phyloP scores from a whole-genome alignment of 2,113 vertebrate species.

The Dicrurus megarhynchus region DNA sequence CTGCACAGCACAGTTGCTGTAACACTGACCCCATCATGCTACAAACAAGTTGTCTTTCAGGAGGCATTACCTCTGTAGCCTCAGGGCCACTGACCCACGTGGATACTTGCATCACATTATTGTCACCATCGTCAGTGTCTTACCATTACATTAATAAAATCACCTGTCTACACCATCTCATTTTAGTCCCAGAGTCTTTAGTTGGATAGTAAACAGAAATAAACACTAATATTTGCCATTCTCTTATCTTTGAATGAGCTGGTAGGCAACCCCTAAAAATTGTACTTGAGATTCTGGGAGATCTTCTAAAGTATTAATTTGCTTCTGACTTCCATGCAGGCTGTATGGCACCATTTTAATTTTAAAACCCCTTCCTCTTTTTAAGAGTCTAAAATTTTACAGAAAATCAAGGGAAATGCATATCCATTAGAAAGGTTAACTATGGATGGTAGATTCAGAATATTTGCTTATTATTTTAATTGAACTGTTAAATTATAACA shows the following conservation, averaged over 20 bases:
- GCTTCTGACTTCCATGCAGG: not conserved
- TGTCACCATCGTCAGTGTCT: not conserved
- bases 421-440: not conserved
- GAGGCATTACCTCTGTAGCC: not conserved
- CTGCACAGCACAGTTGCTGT: not conserved
- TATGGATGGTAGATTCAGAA: not conserved
- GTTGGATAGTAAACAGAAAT: not conserved
- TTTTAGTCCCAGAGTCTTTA: not conserved
- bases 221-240: not conserved
- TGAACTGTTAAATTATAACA: not conserved
- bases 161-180: not conserved
- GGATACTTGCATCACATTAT: not conserved
- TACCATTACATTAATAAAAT: not conserved
- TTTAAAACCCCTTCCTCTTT: not conserved
- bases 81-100: not conserved
- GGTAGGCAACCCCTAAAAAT: not conserved
- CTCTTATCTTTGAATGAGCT: not conserved
- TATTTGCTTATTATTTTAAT: not conserved
- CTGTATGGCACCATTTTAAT: not conserved
- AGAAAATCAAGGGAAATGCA: not conserved
- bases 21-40: not conserved
- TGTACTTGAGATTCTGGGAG: not conserved
- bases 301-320: not conserved
- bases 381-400: not conserved
- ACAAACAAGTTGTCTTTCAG: not conserved